Evolutionary conservation across 2,113 vertebrate genomes (phyloP).

Genomic region (Indri indri): DNA sequence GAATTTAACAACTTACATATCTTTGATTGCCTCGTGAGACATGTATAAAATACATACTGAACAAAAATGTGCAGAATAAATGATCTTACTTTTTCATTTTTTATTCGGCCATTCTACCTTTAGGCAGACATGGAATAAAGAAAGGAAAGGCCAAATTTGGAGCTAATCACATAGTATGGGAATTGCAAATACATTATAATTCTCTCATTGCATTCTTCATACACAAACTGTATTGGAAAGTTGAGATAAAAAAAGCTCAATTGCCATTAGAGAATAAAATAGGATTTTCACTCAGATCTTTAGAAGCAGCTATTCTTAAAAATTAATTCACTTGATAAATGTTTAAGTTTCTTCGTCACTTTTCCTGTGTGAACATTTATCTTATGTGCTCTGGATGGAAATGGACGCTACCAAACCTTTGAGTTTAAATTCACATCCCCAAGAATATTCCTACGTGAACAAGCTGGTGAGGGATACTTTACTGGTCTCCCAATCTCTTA

Average conservation of each 20-base stretch:
- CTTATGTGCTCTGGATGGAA: neutral
- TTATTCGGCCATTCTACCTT: neutral
- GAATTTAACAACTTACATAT: neutral
- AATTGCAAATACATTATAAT: neutral
- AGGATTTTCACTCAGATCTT: slow-evolving; percentile 46
- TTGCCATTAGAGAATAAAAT: slow-evolving; percentile 47
- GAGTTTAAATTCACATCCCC: neutral
- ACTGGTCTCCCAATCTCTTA: neutral
- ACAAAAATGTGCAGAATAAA: slow-evolving; percentile 16
- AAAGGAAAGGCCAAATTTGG: neutral
- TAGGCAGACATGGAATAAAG: neutral
- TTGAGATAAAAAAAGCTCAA: slow-evolving; percentile 42
- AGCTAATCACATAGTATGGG: neutral
- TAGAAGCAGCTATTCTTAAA: slow-evolving; percentile 49
- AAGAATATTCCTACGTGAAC: neutral
- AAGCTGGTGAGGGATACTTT: neutral
- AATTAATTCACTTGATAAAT: slow-evolving; percentile 53
- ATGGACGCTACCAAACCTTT: neutral
- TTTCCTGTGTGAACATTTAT: slow-evolving; percentile 34
- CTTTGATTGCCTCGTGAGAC: neutral
- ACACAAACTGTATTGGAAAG: neutral
- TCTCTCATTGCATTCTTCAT: neutral
- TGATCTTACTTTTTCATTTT: neutral
- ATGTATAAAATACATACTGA: neutral
- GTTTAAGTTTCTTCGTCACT: neutral